These are phyloP conservation scores for Apodemus speciosus DNA, from an alignment of 2,113 vertebrate species.

Conservation along the genomic window DNA sequence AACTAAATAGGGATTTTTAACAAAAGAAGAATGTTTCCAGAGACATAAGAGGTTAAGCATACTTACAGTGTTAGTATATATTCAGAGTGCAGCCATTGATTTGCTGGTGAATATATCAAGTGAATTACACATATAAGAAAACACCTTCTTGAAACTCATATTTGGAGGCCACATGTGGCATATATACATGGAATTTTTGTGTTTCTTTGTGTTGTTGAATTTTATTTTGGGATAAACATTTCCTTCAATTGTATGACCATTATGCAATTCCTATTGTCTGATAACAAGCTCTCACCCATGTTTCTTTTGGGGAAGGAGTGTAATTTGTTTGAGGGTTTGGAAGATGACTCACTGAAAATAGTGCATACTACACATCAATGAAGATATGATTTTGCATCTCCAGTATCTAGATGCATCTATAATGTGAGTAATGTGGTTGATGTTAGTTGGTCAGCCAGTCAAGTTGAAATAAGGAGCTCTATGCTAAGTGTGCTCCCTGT, in stretches of 20 bases:
- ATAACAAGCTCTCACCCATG: background rate
- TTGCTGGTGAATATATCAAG: background rate
- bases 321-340: background rate
- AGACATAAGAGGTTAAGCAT: background rate
- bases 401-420: background rate
- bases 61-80: background rate
- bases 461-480: background rate
- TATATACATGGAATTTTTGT: background rate
- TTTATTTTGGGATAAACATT: background rate
- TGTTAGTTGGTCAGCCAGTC: background rate
- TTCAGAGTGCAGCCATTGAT: background rate
- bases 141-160: background rate
- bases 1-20: background rate
- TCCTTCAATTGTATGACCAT: background rate
- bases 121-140: background rate
- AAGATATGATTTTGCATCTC: background rate
- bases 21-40: background rate
- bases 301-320: background rate
- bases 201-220: background rate
- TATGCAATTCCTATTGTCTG: background rate
- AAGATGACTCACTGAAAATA: background rate
- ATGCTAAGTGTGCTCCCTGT: background rate
- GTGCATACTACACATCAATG: background rate
- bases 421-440: too few relatives aligned
- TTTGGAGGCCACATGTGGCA: background rate